Conservation (phyloP, 2,888 invertebrate species). For the Drosophila eohydei region DNA sequence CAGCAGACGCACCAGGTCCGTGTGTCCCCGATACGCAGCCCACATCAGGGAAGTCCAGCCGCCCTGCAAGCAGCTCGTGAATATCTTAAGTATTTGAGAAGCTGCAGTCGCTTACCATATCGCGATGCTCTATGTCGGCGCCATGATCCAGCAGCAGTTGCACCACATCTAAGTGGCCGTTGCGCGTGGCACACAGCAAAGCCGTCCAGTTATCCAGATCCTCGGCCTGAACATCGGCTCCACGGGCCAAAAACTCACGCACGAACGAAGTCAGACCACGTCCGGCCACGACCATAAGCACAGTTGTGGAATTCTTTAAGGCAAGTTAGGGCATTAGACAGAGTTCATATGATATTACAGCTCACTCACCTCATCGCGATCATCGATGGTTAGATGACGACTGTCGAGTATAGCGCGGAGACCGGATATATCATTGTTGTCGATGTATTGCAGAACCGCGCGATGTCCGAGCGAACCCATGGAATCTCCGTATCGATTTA, state of each 20-base stretch:
- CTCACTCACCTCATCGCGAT: slow-evolving; percentile 91
- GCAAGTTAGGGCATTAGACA: background rate
- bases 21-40: slow-evolving; percentile 97
- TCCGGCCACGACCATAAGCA: slow-evolving; percentile 95
- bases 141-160: slow-evolving; percentile 93
- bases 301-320: slow-evolving; percentile 94
- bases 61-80: slow-evolving; percentile 87
- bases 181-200: slow-evolving; percentile 94
- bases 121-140: slow-evolving; percentile 93
- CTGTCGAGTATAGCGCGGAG: slow-evolving; percentile 93
- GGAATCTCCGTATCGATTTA: slow-evolving; percentile 93
- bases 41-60: slow-evolving; percentile 99
- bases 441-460: slow-evolving; percentile 91
- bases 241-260: slow-evolving; percentile 93
- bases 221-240: slow-evolving; percentile 96
- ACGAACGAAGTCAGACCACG: slow-evolving; percentile 94
- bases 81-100: too few relatives aligned
- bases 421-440: slow-evolving; percentile 91
- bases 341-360: background rate
- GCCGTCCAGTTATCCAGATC: slow-evolving; percentile 98
- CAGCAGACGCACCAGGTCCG: slow-evolving; percentile 90
- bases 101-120: slow-evolving; percentile 88
- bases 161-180: slow-evolving; percentile 93
- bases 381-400: slow-evolving; percentile 93
- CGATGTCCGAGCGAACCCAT: slow-evolving; percentile 96